Conservation (phyloP, 2,888 invertebrate genomes). For the Bombylius major region DNA sequence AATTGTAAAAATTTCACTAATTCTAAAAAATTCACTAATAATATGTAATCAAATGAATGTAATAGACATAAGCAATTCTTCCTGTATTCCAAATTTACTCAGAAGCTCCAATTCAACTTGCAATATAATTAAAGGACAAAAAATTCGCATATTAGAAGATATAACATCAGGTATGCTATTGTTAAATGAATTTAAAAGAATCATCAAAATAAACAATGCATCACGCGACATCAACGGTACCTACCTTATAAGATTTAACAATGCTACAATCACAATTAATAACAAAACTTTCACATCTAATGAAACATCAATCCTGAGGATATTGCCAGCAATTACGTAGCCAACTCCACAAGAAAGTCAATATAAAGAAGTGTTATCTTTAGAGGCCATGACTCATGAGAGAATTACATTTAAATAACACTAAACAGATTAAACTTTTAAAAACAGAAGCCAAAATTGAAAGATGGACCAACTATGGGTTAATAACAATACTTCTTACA, state of each 20-base stretch:
- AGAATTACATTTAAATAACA: slow-evolving; percentile 9
- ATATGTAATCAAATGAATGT: slow-evolving; percentile 10
- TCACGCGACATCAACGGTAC: not conserved
- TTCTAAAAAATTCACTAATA: slow-evolving; percentile 8
- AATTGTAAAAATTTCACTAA: slow-evolving; percentile 10
- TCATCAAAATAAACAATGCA: not conserved
- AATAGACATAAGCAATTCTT: slow-evolving; percentile 7
- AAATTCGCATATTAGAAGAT: slow-evolving; percentile 11
- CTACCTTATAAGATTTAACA: slow-evolving; percentile 3
- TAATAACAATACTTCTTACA: not conserved
- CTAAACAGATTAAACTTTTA: too few relatives aligned
- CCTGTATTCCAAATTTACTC: slow-evolving; percentile 11
- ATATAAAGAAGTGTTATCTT: slow-evolving; percentile 10
- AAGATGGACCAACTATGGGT: not conserved
- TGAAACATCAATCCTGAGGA: slow-evolving; percentile 4
- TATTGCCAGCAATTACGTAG: slow-evolving; percentile 9
- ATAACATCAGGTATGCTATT: slow-evolving; percentile 10
- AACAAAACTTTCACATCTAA: slow-evolving; percentile 5
- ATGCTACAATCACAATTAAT: too few relatives aligned
- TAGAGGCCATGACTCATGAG: slow-evolving; percentile 11
- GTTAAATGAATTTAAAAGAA: slow-evolving; percentile 10
- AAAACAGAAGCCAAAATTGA: not conserved
- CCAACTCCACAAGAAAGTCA: too few relatives aligned
- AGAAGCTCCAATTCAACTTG: slow-evolving; percentile 10
- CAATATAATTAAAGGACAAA: slow-evolving; percentile 8